Conservation (phyloP, 2,888 invertebrate species). For the Lasioglossum vierecki region DNA sequence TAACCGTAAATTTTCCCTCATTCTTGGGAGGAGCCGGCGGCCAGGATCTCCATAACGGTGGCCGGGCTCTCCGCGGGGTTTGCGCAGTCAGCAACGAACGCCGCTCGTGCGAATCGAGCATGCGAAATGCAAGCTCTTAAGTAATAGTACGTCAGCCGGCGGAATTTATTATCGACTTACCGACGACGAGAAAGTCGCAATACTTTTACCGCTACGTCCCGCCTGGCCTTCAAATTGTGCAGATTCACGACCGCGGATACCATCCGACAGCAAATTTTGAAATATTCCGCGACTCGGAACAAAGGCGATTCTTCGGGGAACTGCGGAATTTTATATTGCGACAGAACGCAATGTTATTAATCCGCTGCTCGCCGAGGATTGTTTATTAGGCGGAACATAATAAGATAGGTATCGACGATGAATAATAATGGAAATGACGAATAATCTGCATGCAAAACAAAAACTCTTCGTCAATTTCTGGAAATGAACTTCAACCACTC, state of each 20-base stretch:
- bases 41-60: conserved; percentile 46
- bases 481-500: neutral
- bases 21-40: conserved; percentile 39
- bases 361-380: neutral
- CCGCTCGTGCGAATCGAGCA: conserved; percentile 44
- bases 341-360: neutral
- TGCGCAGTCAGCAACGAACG: conserved; percentile 60
- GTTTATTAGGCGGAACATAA: neutral
- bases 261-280: neutral
- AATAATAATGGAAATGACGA: neutral
- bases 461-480: neutral
- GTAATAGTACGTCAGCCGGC: conserved; percentile 48
- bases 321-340: neutral
- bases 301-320: neutral
- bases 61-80: conserved; percentile 28
- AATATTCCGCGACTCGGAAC: neutral
- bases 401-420: neutral
- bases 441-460: neutral
- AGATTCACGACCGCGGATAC: neutral
- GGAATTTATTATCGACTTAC: conserved; percentile 61
- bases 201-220: conserved; percentile 26
- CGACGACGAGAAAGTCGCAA: conserved; percentile 23
- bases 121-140: conserved; percentile 56
- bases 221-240: neutral
- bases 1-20: conserved; percentile 67